Base-by-base conservation (phyloP, 2,888 invertebrate species). In the Rotaria macrura region DNA sequence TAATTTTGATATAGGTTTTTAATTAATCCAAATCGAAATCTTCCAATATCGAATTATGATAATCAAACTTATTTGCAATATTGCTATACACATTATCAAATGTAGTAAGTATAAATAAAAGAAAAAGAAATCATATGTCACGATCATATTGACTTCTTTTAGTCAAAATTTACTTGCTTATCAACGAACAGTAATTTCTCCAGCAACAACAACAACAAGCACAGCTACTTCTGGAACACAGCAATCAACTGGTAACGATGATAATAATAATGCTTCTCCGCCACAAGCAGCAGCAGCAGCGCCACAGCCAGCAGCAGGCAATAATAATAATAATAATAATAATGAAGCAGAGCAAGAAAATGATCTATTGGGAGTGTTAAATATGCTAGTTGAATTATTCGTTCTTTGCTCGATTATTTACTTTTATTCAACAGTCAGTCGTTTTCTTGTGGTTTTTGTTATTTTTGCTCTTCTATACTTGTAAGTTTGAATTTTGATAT, bases 31-130 rank as follows among this genome's bases (percentile, higher is more conserved):
- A 20, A 20, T 34, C 34, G 38, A 5, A 20, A 4, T 34, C 14
- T 1, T 10, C 43, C 79, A n/a, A n/a, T 9, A n/a, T 23, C n/a
- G 4, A 79, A 40, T 43, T 79, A n/a, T 79, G 25, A 43, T n/a
- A 43, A 25, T 25, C 40, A 40, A 43, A 43, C 79, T 43, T 79
- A 79, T 79, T 79, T 79, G 17, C 43, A 79, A 79, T 79, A 79
- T 43, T 79, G 79, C 34, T 25, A 43, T 79, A 79, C 43, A n/a
- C 43, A 79, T 79, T 43, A 79, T n/a, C 79, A 79, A 79, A 79
- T 79, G 79, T n/a, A 43, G 79, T 79, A 43, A n/a, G 79, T 79
- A 43, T 3, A 20, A 17, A 20, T 25, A 23, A 1, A 38, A 40
- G 2, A 40, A 10, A 20, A n/a, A 43, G 49, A 49, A 49, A 17